A percentile compares a stretch with the other conserved stretches of the same genome.
These are phyloP conservation scores for Dasyprocta punctata DNA, from an alignment of 2,113 vertebrate species.

Conservation along the genomic window DNA sequence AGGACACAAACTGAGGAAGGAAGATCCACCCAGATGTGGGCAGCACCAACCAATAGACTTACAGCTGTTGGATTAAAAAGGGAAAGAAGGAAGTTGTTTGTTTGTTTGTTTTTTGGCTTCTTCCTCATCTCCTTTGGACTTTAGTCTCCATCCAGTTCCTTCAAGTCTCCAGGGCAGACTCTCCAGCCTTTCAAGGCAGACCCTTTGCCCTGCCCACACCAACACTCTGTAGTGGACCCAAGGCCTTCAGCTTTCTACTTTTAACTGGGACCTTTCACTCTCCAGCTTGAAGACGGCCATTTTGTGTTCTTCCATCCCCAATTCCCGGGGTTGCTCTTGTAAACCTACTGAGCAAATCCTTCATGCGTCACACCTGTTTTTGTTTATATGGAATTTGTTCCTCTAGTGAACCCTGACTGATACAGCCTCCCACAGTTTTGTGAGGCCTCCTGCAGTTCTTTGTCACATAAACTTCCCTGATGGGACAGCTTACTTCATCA, in stretches of 20 bases:
- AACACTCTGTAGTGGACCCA: too few species aligned
- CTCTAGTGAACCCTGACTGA: background rate
- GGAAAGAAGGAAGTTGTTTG: background rate
- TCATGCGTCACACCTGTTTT: background rate
- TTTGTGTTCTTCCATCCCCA: background rate
- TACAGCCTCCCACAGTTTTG: background rate
- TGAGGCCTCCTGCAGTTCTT: background rate
- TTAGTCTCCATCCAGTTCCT: background rate
- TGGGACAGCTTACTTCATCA: background rate
- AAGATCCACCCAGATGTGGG: background rate
- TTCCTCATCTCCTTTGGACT: background rate
- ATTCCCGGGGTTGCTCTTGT: background rate
- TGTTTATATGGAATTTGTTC: background rate
- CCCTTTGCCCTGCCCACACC: background rate
- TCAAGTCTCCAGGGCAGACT: background rate
- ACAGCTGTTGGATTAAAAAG: background rate
- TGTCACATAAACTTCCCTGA: background rate
- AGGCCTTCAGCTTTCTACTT: background rate
- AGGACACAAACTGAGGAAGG: background rate
- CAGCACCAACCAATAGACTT: background rate
- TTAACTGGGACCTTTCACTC: background rate
- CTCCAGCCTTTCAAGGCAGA: background rate
- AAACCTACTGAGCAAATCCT: background rate
- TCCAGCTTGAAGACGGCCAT: background rate
- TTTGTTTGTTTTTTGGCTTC: background rate